phyloP scores from a whole-genome alignment of 2,797 vertebrate genomes.

The Decapterus maruadsi region DNA sequence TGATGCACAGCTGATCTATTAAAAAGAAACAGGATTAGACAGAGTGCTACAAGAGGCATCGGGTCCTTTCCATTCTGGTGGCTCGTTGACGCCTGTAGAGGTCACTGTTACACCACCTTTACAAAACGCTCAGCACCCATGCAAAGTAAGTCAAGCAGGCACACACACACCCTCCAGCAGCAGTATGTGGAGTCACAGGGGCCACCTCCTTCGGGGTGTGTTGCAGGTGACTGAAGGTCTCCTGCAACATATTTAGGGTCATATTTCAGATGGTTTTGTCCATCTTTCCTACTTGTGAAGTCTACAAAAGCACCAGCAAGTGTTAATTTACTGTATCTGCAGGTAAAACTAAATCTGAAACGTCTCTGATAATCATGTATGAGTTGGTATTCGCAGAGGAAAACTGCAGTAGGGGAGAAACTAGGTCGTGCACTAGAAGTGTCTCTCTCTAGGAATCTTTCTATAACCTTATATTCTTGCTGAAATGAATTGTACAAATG shows the following conservation, averaged over 20 bases:
- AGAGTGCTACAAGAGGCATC: slow-evolving; percentile 50
- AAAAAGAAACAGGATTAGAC: slow-evolving; percentile 48
- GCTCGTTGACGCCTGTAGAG: slow-evolving; percentile 36
- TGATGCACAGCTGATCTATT: slow-evolving; percentile 38
- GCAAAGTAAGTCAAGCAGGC: slow-evolving; percentile 15
- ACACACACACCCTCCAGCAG: not conserved
- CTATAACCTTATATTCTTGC: not conserved
- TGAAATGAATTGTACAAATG: not conserved
- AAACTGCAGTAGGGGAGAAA: not conserved
- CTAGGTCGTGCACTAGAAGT: not conserved
- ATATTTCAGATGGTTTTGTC: not conserved
- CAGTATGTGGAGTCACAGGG: slow-evolving; percentile 1
- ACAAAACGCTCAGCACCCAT: slow-evolving; percentile 17
- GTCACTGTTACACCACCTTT: slow-evolving; percentile 37
- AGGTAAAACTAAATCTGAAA: not conserved
- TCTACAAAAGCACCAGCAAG: no score
- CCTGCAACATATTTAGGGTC: no score
- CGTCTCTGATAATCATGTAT: not conserved
- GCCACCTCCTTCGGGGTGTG: not conserved
- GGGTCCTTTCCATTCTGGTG: not conserved
- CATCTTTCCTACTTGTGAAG: not conserved
- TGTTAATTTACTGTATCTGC: not conserved
- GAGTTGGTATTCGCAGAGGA: not conserved
- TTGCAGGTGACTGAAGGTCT: not conserved
- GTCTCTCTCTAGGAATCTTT: not conserved